Evolutionary conservation across 2,888 invertebrate genomes (phyloP).

Genomic region (Eristalis tenax): DNA sequence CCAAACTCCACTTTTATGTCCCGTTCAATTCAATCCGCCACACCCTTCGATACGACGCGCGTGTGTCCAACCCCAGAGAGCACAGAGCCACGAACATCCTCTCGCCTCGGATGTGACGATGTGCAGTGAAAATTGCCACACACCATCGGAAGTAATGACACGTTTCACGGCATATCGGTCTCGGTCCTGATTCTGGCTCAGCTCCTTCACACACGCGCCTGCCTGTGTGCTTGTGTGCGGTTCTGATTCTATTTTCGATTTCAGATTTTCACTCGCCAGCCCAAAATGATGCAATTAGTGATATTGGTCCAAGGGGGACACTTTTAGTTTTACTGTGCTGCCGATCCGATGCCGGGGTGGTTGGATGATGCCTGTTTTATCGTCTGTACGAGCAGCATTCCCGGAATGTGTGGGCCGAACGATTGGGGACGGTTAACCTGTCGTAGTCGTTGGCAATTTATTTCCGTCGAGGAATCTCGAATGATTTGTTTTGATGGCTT

Average conservation of each 20-base stretch:
- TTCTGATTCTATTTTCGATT: constrained; percentile 64
- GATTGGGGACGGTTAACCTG: constrained; percentile 65
- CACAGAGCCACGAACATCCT: constrained; percentile 19
- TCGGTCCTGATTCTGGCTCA: background rate
- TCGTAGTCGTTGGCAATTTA: constrained; percentile 68
- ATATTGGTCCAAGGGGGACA: constrained; percentile 71
- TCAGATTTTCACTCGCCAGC: constrained; percentile 41
- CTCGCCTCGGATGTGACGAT: constrained; percentile 48
- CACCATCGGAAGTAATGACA: constrained; percentile 50
- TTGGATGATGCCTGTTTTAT: constrained; percentile 14
- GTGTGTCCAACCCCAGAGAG: background rate
- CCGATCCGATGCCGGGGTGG: constrained; percentile 5
- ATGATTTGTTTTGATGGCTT: constrained; percentile 68
- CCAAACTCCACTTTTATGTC: constrained; percentile 56
- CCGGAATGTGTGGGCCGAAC: constrained; percentile 43
- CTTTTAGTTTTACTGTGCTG: constrained; percentile 62
- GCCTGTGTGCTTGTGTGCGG: background rate
- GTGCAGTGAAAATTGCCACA: constrained; percentile 67
- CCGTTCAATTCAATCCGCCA: constrained; percentile 52
- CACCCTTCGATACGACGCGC: background rate
- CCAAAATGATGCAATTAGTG: constrained; percentile 70
- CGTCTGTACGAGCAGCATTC: constrained; percentile 13
- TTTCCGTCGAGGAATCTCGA: constrained; percentile 62
- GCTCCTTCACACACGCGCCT: constrained; percentile 12
- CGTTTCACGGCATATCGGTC: constrained; percentile 47